Conservation (phyloP, 1,140 invertebrate genomes). For the Pseudomyrmex flavicornis region DNA sequence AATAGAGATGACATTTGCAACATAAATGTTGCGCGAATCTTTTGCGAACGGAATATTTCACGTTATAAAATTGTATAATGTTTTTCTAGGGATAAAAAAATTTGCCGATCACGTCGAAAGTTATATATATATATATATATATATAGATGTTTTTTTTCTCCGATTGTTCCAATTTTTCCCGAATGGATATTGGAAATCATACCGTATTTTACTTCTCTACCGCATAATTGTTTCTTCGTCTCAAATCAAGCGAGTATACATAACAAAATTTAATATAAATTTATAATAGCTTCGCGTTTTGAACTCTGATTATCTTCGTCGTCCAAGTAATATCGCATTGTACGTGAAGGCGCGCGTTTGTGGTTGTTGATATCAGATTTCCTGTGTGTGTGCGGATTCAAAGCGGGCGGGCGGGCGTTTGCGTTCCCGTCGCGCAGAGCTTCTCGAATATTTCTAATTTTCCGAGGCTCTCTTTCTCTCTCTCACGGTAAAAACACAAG, state of each 20-base stretch:
- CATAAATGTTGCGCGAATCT: not conserved
- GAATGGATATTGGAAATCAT: too few relatives aligned
- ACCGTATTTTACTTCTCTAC: too few relatives aligned
- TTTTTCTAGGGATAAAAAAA: not conserved
- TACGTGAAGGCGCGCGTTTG: conserved; percentile 26
- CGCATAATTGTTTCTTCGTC: too few relatives aligned
- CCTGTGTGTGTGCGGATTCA: not conserved
- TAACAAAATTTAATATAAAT: not conserved
- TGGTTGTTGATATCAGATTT: conserved; percentile 32
- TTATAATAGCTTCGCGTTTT: not conserved
- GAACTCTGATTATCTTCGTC: not conserved
- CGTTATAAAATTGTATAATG: not conserved
- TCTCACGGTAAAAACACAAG: not conserved
- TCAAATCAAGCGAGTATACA: not conserved
- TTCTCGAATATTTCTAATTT: conserved; percentile 48
- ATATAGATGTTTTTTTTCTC: too few relatives aligned
- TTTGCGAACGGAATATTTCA: not conserved
- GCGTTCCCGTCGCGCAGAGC: not conserved
- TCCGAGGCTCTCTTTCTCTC: not conserved
- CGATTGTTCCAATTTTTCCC: too few relatives aligned
- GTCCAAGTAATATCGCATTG: not conserved
- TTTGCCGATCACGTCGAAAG: too few relatives aligned
- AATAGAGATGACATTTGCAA: conserved; percentile 7
- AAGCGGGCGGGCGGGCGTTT: not conserved
- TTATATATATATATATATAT: too few relatives aligned